Evolutionary conservation across 2,888 invertebrate species (phyloP), one percentile per base, ranked within the genome.

Genomic region (Panorpa germanica): DNA sequence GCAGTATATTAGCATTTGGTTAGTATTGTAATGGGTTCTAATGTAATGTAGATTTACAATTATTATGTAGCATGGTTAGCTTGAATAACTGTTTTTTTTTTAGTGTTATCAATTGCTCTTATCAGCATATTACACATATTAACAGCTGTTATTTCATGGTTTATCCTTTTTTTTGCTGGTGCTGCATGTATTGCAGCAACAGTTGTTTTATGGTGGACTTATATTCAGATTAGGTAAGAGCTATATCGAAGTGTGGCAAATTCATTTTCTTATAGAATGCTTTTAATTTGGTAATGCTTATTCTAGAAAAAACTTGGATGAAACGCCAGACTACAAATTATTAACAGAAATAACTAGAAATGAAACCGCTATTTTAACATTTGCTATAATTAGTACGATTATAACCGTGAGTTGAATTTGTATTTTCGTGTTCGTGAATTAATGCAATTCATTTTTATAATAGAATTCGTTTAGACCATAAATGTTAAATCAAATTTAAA

Each of bases 131-230:
- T 91, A 42, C 82, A 88, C 48, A 68, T 80, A 48, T 48, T 90
- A 40, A 83, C 90, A 1, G 69, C 70, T 34, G 49, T 88, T 28
- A 80, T 90, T 4, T 81, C 90, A 4, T 85, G 82, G 72, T 67
- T 88, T 37, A 80, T 91, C 41, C 80, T 90, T 65, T 65, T 77
- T 32, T 56, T 80, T 28, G 78, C 85, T 8, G 70, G 72, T 18
- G 49, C 85, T 29, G 71, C 74, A 22, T 74, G 78, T 47, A 57
- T 83, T 33, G 75, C 70, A 22, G 75, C 82, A 3, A 82, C 86
- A 12, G 70, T 54, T 9, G 64, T 82, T 18, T 53, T 91, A 11
- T 93, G 93, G 93, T 83, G 80, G 60, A 83, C 83, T 2, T 91
- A 86, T 45, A 65, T 70, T 42, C 76, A 74, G 42, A 65, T 86